These are phyloP conservation scores for Heteractis magnifica DNA, from an alignment of 92 coral and sea anemone species.

Conservation along the genomic window DNA sequence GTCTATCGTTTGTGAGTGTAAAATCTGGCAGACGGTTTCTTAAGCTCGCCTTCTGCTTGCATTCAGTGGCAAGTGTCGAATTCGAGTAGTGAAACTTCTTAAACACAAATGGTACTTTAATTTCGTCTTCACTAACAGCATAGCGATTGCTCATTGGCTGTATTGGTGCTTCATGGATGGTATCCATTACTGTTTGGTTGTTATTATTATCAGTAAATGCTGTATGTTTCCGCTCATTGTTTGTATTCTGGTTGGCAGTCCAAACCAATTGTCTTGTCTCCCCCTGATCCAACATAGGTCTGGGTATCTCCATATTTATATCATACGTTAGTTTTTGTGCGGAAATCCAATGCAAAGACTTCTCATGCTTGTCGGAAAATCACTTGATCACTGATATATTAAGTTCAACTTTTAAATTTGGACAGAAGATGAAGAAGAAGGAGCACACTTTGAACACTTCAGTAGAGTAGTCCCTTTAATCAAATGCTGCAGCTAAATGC, in stretches of 20 bases:
- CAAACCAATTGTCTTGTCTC: neutral
- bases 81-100: slow-evolving; percentile 19
- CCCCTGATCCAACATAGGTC: neutral
- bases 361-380: neutral
- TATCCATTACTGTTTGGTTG: neutral
- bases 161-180: slow-evolving; percentile 6
- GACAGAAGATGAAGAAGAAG: neutral
- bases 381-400: neutral
- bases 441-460: too few species aligned
- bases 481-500: neutral
- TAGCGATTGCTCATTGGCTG: neutral
- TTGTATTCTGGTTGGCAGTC: neutral
- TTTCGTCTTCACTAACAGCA: neutral
- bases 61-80: slow-evolving; percentile 14
- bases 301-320: neutral
- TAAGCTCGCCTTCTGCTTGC: slow-evolving; percentile 10
- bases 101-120: neutral
- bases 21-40: slow-evolving; percentile 40
- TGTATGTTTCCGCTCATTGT: neutral
- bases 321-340: neutral
- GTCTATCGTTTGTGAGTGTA: slow-evolving; percentile 8
- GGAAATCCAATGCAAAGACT: neutral
- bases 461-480: neutral
- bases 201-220: slow-evolving; percentile 4
- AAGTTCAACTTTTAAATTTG: neutral